These are phyloP conservation scores for Sebastes miniatus DNA, from an alignment of 2,797 vertebrate genomes.

Conservation along the genomic window DNA sequence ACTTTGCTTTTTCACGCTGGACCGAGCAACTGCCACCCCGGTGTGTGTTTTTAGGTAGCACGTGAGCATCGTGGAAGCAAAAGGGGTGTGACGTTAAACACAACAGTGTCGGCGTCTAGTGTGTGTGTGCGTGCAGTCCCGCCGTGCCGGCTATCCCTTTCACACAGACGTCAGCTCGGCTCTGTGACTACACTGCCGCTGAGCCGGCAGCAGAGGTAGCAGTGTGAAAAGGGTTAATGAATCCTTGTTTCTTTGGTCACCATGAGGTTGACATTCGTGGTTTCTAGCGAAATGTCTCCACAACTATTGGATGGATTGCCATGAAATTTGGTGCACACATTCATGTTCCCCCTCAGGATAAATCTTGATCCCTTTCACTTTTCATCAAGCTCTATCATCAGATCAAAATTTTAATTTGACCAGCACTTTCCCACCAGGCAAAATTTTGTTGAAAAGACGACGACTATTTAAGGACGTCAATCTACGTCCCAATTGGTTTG, in stretches of 20 bases:
- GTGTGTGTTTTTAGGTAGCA: no score
- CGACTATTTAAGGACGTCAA: no score
- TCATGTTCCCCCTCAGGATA: neutral
- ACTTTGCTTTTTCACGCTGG: no score
- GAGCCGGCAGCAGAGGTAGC: fast-evolving
- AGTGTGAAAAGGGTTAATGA: no score
- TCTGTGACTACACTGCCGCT: no score
- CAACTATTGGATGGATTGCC: neutral
- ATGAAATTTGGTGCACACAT: neutral
- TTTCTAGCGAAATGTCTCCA: neutral
- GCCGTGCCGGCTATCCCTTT: no score
- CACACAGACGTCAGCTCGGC: no score
- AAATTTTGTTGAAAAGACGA: no score
- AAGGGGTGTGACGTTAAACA: no score
- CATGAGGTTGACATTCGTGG: neutral
- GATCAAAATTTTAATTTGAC: neutral
- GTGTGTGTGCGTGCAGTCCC: no score
- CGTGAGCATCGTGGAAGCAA: fast-evolving
- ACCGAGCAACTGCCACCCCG: no score
- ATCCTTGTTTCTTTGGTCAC: neutral
- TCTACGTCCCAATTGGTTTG: neutral
- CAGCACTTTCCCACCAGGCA: fast-evolving
- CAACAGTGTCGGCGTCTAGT: no score
- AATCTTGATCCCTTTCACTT: neutral
- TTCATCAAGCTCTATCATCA: neutral